Base-by-base conservation (phyloP, 2,797 vertebrate genomes). In the Urophycis tenuis region DNA sequence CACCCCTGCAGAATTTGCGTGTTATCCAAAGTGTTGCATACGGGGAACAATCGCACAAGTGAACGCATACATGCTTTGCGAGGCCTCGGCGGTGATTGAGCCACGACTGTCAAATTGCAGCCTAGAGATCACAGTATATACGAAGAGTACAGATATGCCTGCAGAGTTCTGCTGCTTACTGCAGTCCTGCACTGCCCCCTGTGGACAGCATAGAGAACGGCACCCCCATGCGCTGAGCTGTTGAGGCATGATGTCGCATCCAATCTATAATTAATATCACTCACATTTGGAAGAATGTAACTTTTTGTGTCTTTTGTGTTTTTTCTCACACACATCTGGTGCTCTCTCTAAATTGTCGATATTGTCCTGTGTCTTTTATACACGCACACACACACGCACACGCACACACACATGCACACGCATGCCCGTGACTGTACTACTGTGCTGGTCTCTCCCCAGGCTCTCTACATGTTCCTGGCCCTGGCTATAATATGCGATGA, bases 381-480 rank as follows among this genome's bases (percentile, higher is more conserved):
- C n/a, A n/a, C n/a, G 31, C 71, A 72, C 70, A 45, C n/a, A n/a
- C 60, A 30, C n/a, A n/a, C 22, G 25, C 69, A 71, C 71, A 49
- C 12, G 11, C 39, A 30, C 72, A 72, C n/a, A 12, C 41, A 30
- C n/a, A 17, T 15, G n/a, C 72, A 71, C 71, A 39, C 25, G 25
- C n/a, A 60, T 15, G 9, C 29, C n/a, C n/a, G n/a, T n/a, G n/a
- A n/a, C n/a, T n/a, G n/a, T 10, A 25, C 60, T 29, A n/a, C 25
- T 67, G 25, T 67, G 53, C 53, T 60, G 2, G 53, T 78, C 12
- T 76, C 30, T 81, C 74, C 71, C 12, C 87, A 99, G 98, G 90
- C 97, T 32, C 94, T 99, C 83, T 99, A 99, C 90, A 99, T 99
- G 98, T 99, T 99, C 87, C 95, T 99, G 75, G 98, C 97, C 53